Evolutionary conservation across 2,113 vertebrate species (phyloP), one percentile per base, ranked within the genome.

Genomic region (Gadus macrocephalus): DNA sequence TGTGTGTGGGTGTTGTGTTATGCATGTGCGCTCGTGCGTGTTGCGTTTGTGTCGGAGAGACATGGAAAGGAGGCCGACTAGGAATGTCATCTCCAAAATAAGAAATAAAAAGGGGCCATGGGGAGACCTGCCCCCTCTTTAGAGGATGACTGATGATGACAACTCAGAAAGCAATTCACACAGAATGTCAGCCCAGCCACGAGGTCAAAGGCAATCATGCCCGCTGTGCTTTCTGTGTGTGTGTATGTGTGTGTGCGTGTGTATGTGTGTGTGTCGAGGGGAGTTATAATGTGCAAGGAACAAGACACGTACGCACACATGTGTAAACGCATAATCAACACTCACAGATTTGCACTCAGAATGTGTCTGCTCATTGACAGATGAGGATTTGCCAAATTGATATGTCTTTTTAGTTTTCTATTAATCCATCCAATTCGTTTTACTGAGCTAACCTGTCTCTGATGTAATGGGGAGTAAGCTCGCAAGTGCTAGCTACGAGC

Each of bases 201-300:
- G 84, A 81, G 89, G 89, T 89, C 87, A 89, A 77, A 88, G 85
- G 81, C 89, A 88, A 88, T 90, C 88, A 87, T 85, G 53, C 81
- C 72, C 58, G 69, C 79, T 70, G 79, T 69, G 81, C 67, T 79
- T 66, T 27, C 78, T 25, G 77, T 73, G 71, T 35, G 31, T 35
- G 31, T 35, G 31, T 35, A 4, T 49, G 42, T 49, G 42, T 49
- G 42, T 49, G 42, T 14, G 42, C 11, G 42, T 49, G 42, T 49
- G 42, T 49, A 9, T 49, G 42, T 49, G 42, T 49, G 12, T 49
- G 42, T 49, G 42, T 49, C 12, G 11, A 7, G 31, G 80, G 76
- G 83, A 81, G 64, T 78, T 76, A 68, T 79, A 70, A 82, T 82
- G 66, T 72, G 72, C 16, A 6, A 73, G 73, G 75, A 86, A 85